These are phyloP conservation scores for Trachurus trachurus DNA, from an alignment of 2,797 vertebrate genomes.

Conservation along the genomic window DNA sequence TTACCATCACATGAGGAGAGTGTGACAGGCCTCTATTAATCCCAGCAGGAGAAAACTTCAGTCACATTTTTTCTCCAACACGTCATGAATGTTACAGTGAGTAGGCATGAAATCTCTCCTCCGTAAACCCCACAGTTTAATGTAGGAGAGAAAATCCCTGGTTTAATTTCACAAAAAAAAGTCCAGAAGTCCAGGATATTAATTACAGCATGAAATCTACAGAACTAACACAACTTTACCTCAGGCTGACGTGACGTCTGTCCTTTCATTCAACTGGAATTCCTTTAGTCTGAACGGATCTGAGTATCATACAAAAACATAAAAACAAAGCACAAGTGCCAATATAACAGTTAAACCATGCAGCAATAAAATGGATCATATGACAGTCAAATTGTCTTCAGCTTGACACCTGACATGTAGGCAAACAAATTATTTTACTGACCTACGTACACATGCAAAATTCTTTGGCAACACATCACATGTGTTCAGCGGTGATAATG, in stretches of 20 bases:
- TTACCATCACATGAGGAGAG: constrained; percentile 76
- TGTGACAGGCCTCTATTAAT: constrained; percentile 66
- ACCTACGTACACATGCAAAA: not conserved
- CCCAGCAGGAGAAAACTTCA: constrained; percentile 25
- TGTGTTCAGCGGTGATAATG: not conserved
- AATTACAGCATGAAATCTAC: not conserved
- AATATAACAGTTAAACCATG: not conserved
- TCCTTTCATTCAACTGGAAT: not conserved
- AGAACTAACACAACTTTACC: not conserved
- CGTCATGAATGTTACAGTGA: constrained; percentile 12
- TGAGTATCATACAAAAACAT: not conserved
- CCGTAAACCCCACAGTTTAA: not conserved
- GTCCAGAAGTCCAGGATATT: too few species aligned
- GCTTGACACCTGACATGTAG: not conserved
- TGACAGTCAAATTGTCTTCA: too few species aligned
- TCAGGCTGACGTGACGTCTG: too few species aligned
- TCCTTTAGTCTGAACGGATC: not conserved
- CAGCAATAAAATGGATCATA: not conserved
- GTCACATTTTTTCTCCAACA: constrained; percentile 19
- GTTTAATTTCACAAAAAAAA: too few species aligned
- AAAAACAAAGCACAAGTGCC: not conserved
- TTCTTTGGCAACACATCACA: not conserved
- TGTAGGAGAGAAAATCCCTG: not conserved
- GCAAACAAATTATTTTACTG: not conserved
- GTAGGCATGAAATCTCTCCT: not conserved